Evolutionary conservation across 2,113 vertebrate genomes (phyloP), one percentile per base, ranked within the genome.

Genomic region (Zosterops borbonicus): DNA sequence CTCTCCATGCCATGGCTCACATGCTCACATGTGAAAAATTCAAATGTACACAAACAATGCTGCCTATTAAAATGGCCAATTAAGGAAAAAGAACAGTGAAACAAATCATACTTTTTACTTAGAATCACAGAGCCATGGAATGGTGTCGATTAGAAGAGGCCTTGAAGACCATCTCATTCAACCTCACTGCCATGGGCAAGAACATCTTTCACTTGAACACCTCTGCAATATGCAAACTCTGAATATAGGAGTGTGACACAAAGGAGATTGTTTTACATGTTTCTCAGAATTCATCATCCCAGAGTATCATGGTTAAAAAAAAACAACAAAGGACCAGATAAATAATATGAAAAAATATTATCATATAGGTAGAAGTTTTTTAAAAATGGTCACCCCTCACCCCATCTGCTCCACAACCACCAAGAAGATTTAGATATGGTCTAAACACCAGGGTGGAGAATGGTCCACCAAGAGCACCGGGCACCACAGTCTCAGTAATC

Each of bases 321-420:
- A 29, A 58, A 39, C 10, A 55, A 29, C 41, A 50, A 47, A 4
- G 22, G 11, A 16, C 11, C 11, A 39, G 9, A 62, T 14, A 29
- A 63, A 55, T 49, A 79, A 41, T 27, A 56, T 1, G 11, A 42
- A 33, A 68, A 82, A 29, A 25, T 0, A 73, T 33, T 41, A 13
- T 22, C 44, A 31, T 29, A 37, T 4, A 53, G 5, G 20, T 25
- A 56, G 33, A n/a, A 33, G 7, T 69, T 93, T 41, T 94, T 52
- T 0, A 9, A 42, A n/a, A 50, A 47, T 7, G 7, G 37, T 37
- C 18, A 77, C 1, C 3, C 15, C 25, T 14, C 0, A 1, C 2
- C 8, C 5, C 35, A 75, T 14, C 39, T 49, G 47, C 29, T 63
- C 52, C 50, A 12, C 46, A 60, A 41, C 23, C 1, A 1, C 14